Evolutionary conservation across 2,888 invertebrate genomes (phyloP).

Genomic region (Rambutsinella grinnellia): DNA sequence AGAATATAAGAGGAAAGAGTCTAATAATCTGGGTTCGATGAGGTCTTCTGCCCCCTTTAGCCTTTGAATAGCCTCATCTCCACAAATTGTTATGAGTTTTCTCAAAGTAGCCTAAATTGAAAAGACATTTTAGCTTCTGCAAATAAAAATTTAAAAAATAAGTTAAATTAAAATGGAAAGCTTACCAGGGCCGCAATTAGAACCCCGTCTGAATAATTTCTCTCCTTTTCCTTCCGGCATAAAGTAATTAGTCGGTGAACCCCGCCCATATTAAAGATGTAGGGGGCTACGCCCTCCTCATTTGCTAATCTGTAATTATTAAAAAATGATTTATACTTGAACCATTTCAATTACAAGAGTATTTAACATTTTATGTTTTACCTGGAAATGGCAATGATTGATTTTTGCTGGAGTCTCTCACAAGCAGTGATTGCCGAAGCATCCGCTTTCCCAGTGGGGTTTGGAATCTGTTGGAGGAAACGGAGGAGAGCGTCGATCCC

Average conservation of each 20-base stretch:
- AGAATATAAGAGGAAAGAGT: slow-evolving; percentile 84
- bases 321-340: background rate
- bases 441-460: slow-evolving; percentile 67
- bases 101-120: slow-evolving; percentile 76
- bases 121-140: too few relatives aligned
- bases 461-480: slow-evolving; percentile 77
- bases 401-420: slow-evolving; percentile 84
- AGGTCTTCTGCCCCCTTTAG: slow-evolving; percentile 76
- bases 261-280: slow-evolving; percentile 80
- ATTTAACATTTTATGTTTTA: too few relatives aligned
- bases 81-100: slow-evolving; percentile 75
- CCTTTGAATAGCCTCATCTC: slow-evolving; percentile 72
- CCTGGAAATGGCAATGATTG: slow-evolving; percentile 86
- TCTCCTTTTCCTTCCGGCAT: slow-evolving; percentile 76
- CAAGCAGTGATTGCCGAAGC: slow-evolving; percentile 75
- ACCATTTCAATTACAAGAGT: slow-evolving; percentile 51
- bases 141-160: too few relatives aligned
- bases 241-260: slow-evolving; percentile 75
- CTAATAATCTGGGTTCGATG: slow-evolving; percentile 81
- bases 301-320: slow-evolving; percentile 75
- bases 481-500: slow-evolving; percentile 80
- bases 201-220: slow-evolving; percentile 78
- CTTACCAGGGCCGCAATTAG: slow-evolving; percentile 77
- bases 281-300: slow-evolving; percentile 77
- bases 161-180: too few relatives aligned